A percentile compares a stretch with the other conserved stretches of the same genome.
phyloP scores from a whole-genome alignment of 2,113 vertebrate genomes.

The Petromus typicus region DNA sequence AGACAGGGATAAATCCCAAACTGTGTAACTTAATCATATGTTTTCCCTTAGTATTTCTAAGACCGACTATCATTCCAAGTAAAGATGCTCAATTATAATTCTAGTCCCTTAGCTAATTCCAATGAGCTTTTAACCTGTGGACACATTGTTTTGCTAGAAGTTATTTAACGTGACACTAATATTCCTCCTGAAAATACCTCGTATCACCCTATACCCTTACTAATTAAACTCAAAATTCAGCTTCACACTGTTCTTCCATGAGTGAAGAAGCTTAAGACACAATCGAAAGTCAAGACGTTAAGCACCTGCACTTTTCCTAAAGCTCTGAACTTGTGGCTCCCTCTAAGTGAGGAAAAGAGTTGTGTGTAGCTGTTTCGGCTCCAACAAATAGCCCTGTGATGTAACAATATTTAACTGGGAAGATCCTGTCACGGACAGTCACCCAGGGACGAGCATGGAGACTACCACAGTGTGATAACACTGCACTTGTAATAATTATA shows the following conservation, averaged over 20 bases:
- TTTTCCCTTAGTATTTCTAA: conserved; percentile 17
- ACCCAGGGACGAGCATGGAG: neutral
- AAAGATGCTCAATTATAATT: conserved; percentile 6
- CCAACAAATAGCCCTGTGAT: neutral
- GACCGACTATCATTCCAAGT: conserved; percentile 22
- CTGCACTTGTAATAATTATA: neutral
- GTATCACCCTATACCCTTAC: neutral
- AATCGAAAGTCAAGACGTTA: neutral
- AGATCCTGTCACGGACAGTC: neutral
- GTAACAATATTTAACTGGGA: neutral
- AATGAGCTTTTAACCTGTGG: neutral
- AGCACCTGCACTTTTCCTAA: neutral
- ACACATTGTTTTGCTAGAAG: neutral
- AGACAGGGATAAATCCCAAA: neutral
- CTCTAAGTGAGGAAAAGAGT: neutral
- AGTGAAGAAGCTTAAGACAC: neutral
- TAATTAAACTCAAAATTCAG: conserved; percentile 20
- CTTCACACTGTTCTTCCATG: neutral
- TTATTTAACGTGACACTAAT: conserved; percentile 11
- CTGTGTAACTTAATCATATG: neutral
- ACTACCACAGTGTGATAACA: neutral
- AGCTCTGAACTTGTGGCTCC: neutral
- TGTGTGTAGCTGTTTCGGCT: neutral
- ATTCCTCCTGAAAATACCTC: neutral
- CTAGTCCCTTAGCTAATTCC: neutral